These are phyloP conservation scores for Chaetophractus vellerosus DNA, from an alignment of 2,797 vertebrate species.

Conservation along the genomic window DNA sequence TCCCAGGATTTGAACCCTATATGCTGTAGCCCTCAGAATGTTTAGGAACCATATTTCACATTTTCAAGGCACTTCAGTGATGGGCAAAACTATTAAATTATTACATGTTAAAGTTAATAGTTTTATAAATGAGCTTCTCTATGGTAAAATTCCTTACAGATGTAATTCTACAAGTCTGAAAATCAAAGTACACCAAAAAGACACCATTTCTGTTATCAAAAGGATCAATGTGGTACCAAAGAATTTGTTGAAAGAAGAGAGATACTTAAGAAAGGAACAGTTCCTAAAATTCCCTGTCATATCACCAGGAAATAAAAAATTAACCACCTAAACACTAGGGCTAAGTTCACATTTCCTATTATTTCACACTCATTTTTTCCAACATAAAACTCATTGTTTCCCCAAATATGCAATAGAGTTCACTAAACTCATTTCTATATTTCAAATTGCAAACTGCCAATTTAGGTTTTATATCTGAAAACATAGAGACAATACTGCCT, in stretches of 20 bases:
- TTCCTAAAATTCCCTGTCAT: conserved; percentile 61
- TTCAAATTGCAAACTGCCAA: conserved; percentile 66
- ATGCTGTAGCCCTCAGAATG: background rate
- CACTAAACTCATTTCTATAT: conserved; percentile 38
- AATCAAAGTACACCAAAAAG: background rate
- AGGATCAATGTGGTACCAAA: conserved; percentile 22
- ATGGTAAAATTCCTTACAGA: background rate
- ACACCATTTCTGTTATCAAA: background rate
- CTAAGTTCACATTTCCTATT: conserved; percentile 48
- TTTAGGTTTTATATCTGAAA: conserved; percentile 65
- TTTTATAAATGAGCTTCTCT: background rate
- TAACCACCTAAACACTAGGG: conserved; percentile 51
- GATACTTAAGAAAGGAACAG: conserved; percentile 19
- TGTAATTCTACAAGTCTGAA: conserved; percentile 55
- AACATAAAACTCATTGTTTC: conserved; percentile 43
- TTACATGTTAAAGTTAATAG: background rate
- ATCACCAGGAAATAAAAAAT: conserved; percentile 45
- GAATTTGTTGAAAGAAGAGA: conserved; percentile 41
- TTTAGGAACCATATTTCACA: background rate
- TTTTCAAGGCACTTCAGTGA: background rate
- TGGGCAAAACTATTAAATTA: background rate
- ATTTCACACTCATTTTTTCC: conserved; percentile 51
- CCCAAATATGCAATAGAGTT: background rate
- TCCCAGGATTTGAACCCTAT: background rate
- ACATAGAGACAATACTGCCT: conserved; percentile 21